phyloP scores from a whole-genome alignment of 2,888 invertebrate genomes.

The Hetaerina titia region DNA sequence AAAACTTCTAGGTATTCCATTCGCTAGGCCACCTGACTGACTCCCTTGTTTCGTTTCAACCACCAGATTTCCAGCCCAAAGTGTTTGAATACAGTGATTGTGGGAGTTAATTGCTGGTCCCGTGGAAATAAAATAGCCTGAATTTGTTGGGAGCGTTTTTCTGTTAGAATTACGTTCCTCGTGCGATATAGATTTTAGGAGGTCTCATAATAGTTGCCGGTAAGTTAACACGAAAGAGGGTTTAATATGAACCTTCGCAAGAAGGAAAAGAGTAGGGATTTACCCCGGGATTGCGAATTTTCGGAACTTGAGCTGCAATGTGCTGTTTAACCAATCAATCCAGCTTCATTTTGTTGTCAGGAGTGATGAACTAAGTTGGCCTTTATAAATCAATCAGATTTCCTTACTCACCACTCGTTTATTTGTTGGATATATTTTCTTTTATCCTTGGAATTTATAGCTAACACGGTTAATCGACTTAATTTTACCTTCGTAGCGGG shows the following conservation, averaged over 20 bases:
- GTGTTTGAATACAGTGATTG: slow-evolving; percentile 37
- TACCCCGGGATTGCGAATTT: neutral
- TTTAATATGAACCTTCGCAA: neutral
- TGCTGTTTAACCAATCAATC: slow-evolving; percentile 19
- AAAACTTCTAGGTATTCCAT: neutral
- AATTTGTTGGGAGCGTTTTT: slow-evolving; percentile 13
- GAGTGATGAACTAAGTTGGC: neutral
- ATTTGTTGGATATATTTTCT: neutral
- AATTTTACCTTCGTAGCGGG: too few species aligned
- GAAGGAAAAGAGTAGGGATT: slow-evolving; percentile 8
- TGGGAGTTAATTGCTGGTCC: slow-evolving; percentile 32
- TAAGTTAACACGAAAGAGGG: neutral
- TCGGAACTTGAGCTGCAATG: neutral
- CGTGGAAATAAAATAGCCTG: slow-evolving; percentile 47
- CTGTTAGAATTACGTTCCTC: neutral
- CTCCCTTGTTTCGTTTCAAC: neutral
- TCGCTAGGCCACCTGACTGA: neutral
- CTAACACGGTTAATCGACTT: too few species aligned
- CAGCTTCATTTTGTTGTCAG: neutral
- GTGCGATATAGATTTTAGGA: neutral
- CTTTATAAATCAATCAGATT: neutral
- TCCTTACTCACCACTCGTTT: neutral
- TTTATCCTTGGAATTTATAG: neutral
- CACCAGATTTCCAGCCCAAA: neutral
- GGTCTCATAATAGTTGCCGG: neutral